These are phyloP conservation scores for Azorinus chamasolen DNA, from an alignment of 2,888 invertebrate genomes.

Conservation along the genomic window DNA sequence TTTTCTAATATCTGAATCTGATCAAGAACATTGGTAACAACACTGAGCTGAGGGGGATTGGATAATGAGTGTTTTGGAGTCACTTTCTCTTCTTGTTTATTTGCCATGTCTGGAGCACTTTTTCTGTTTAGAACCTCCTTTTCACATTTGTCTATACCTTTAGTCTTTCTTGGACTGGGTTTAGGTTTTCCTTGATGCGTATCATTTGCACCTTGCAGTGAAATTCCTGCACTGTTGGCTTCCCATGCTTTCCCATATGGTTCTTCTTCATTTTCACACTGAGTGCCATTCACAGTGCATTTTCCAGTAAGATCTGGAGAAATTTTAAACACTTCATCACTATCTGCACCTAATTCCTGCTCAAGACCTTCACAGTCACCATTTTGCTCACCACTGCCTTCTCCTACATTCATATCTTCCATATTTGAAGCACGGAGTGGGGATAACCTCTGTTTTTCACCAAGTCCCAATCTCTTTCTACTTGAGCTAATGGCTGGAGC, in stretches of 20 bases:
- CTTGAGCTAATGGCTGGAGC: slow-evolving; percentile 67
- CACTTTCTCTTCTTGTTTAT: slow-evolving; percentile 32
- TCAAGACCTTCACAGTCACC: too few relatives aligned
- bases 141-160: slow-evolving; percentile 16
- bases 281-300: slow-evolving; percentile 13
- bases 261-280: slow-evolving; percentile 13
- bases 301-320: slow-evolving; percentile 39
- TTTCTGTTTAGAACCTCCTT: slow-evolving; percentile 50
- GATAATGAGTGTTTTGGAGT: too few relatives aligned
- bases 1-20: slow-evolving; percentile 40
- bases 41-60: too few relatives aligned
- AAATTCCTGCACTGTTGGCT: slow-evolving; percentile 6
- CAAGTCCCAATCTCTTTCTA: slow-evolving; percentile 32
- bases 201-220: background rate
- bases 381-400: too few relatives aligned
- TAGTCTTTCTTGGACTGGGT: slow-evolving; percentile 50
- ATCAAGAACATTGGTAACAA: slow-evolving; percentile 20
- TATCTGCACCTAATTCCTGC: slow-evolving; percentile 10
- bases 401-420: background rate
- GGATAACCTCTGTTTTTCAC: slow-evolving; percentile 38
- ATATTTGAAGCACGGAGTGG: slow-evolving; percentile 9
- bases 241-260: slow-evolving; percentile 54
- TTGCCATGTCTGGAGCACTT: slow-evolving; percentile 45
- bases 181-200: slow-evolving; percentile 40
- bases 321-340: slow-evolving; percentile 56